These are phyloP conservation scores for Cremastinae sp. DNA, from an alignment of 2,888 invertebrate species.

Conservation along the genomic window DNA sequence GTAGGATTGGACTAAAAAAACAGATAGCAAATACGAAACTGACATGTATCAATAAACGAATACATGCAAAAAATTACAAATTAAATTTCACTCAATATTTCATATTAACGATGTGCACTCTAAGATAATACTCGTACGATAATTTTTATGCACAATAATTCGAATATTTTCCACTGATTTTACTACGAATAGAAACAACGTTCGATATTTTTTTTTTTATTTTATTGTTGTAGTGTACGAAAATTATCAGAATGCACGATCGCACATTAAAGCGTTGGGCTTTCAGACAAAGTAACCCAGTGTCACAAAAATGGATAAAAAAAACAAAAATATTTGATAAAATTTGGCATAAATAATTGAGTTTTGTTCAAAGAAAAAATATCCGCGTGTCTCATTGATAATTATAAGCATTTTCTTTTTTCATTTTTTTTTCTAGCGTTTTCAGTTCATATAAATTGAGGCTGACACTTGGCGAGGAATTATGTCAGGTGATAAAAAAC, in stretches of 20 bases:
- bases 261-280: no score
- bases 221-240: neutral
- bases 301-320: neutral
- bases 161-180: no score
- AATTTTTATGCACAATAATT: no score
- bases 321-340: neutral
- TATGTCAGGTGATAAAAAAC: neutral
- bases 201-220: neutral
- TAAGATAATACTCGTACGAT: neutral
- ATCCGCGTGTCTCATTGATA: constrained; percentile 12
- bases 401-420: neutral
- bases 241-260: neutral
- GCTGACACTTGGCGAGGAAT: neutral
- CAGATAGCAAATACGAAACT: constrained; percentile 4
- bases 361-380: neutral
- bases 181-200: no score
- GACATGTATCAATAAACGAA: neutral
- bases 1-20: neutral
- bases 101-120: neutral
- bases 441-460: constrained; percentile 3
- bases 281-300: no score
- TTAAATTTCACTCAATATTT: neutral
- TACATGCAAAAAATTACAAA: constrained; percentile 16
- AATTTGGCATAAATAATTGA: neutral
- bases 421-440: neutral